These are phyloP conservation scores for Zoanthus solanderi DNA, from an alignment of 92 coral and sea anemone species.

Conservation along the genomic window DNA sequence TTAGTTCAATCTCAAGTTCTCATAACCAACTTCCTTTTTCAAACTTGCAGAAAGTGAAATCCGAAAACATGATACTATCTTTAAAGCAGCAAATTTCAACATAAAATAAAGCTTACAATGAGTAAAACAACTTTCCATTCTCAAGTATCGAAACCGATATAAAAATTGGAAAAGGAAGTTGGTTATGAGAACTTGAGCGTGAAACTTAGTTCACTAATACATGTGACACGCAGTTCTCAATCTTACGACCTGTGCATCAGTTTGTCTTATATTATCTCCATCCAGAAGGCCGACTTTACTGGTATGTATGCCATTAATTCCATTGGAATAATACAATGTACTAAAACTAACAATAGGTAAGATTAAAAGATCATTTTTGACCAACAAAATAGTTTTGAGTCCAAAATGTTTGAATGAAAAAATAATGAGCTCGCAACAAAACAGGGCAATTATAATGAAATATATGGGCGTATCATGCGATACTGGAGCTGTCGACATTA, in stretches of 20 bases:
- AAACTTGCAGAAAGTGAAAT: background rate
- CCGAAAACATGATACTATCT: background rate
- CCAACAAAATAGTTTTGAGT: no score
- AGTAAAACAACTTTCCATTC: background rate
- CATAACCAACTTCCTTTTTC: background rate
- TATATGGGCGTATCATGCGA: no score
- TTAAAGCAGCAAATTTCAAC: background rate
- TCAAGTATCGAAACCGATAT: background rate
- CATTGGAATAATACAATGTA: no score
- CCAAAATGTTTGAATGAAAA: no score
- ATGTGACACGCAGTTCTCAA: background rate
- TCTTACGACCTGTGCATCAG: background rate
- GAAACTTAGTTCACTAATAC: background rate
- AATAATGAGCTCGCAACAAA: no score
- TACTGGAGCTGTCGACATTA: no score
- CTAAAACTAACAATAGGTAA: no score
- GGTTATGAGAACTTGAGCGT: background rate
- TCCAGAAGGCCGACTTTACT: no score
- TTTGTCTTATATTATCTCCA: no score
- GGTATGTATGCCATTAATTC: no score
- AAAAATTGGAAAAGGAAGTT: background rate
- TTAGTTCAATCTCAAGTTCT: background rate
- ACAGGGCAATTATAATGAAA: no score
- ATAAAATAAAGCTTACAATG: background rate
- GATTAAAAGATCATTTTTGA: no score